A percentile compares a stretch with the other conserved stretches of the same genome.
These are phyloP conservation scores for Nothura maculosa DNA, from an alignment of 2,797 vertebrate species.

Conservation along the genomic window DNA sequence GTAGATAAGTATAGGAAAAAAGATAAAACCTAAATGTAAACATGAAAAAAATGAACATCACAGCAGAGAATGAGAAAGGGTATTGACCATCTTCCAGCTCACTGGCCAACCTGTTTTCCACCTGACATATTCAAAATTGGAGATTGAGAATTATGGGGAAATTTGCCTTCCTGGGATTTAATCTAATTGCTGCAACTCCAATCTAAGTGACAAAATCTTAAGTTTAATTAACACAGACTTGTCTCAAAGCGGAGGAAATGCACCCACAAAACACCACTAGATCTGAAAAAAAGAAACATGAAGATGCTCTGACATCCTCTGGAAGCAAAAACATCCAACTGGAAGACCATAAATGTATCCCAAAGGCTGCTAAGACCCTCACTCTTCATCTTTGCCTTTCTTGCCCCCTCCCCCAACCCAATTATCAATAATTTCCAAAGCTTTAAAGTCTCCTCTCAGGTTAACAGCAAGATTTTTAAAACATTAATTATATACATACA, in stretches of 20 bases:
- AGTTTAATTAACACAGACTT: background rate
- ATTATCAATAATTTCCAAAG: background rate
- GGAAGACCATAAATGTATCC: background rate
- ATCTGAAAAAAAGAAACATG: background rate
- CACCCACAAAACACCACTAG: background rate
- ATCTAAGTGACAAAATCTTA: background rate
- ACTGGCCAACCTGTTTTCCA: background rate
- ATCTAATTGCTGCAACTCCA: background rate
- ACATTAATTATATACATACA: background rate
- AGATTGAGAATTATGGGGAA: background rate
- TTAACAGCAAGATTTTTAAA: background rate
- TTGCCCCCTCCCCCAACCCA: background rate
- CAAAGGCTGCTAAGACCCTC: background rate
- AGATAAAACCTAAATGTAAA: background rate
- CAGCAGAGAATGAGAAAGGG: rapidly evolving
- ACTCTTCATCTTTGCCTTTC: background rate
- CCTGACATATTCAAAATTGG: background rate
- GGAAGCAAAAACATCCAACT: background rate
- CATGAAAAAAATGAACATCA: rapidly evolving
- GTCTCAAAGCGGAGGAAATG: background rate
- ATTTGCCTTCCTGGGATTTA: background rate
- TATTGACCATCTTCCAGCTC: background rate
- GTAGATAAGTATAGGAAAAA: no score
- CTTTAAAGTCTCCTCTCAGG: background rate
- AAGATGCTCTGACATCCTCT: background rate